Evolutionary conservation across 2,113 vertebrate species (phyloP).

Genomic region (Baryphthengus martii): DNA sequence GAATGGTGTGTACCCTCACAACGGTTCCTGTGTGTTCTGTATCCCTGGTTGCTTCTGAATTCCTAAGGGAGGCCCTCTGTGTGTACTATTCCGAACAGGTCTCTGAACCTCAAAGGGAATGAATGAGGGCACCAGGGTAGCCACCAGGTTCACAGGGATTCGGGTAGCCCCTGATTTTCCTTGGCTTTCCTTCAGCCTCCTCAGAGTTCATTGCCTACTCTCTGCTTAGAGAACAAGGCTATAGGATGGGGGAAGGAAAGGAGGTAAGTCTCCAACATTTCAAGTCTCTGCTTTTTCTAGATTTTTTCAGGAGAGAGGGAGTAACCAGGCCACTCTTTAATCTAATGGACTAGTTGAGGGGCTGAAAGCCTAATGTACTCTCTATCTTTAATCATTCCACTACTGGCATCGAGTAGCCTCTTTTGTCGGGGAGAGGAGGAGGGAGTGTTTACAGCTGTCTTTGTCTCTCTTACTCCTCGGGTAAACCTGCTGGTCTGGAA

Average conservation of each 20-base stretch:
- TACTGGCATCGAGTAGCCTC: conserved; percentile 21
- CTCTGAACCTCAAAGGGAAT: conserved; percentile 58
- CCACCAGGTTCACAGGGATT: conserved; percentile 60
- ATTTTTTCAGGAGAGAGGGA: conserved; percentile 45
- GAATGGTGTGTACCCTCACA: conserved; percentile 64
- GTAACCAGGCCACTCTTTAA: conserved; percentile 25
- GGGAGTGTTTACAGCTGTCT: conserved; percentile 33
- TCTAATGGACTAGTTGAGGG: conserved; percentile 14
- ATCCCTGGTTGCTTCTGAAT: conserved; percentile 43
- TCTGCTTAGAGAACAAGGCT: conserved; percentile 52
- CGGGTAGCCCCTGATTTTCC: conserved; percentile 59
- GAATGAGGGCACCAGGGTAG: conserved; percentile 62
- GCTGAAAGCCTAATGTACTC: conserved; percentile 8
- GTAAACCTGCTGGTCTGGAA: conserved; percentile 24
- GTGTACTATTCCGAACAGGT: conserved; percentile 61
- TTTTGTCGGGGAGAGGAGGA: conserved; percentile 26
- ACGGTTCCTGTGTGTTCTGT: conserved; percentile 43
- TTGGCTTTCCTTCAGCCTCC: conserved; percentile 59
- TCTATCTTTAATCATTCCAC: conserved; percentile 56
- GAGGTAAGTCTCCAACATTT: conserved; percentile 49
- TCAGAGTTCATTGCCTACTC: conserved; percentile 51
- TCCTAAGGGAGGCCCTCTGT: conserved; percentile 47
- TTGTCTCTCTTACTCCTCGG: conserved; percentile 42
- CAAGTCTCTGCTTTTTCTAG: conserved; percentile 41
- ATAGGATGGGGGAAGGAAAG: conserved; percentile 56